Evolutionary conservation across 2,888 invertebrate genomes (phyloP), one percentile per base, ranked within the genome.

Genomic region (Incurvaria masculella): DNA sequence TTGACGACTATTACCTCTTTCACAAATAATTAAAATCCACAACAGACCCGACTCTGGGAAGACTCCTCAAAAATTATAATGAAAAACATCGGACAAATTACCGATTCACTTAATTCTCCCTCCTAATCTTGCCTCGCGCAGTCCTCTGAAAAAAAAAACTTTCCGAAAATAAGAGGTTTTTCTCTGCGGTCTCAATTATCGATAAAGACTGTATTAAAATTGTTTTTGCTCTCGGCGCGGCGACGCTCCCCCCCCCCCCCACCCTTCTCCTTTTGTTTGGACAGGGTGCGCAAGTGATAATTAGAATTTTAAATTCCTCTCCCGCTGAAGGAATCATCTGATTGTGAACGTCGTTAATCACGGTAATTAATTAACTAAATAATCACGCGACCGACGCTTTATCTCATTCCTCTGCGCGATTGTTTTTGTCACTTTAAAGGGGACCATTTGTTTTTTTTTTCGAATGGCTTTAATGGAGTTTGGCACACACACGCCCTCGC

Each of bases 161-260:
- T 33, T 23, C 33, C 8, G 14, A 33, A 74, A 78, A 78, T 76
- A 75, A 72, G 75, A 74, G 75, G 76, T 68, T 75, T 76, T 73
- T 72, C 69, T 66, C 69, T 65, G 67, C 72, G 74, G 69, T 76
- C 76, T 76, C 78, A 78, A 76, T 78, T 75, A 76, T 78, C 76
- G 75, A 76, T 76, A 72, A 75, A 75, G 73, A 66, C 73, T 74
- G 75, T 76, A 78, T 78, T 76, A 78, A 76, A 78, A 78, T 75
- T 75, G 75, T 78, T 78, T 76, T 78, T 78, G 75, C 76, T 73
- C 75, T 71, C 71, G 64, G 69, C 65, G 64, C 64, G 68, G 72
- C 71, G 63, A 64, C 64, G 64, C 65, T 68, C 68, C 64, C 66
- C 67, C 68, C 68, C 58, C 69, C 69, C 73, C 74, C 72, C 41